Conservation (phyloP, 2,888 invertebrate species). For the Chymomyza fuscimana region DNA sequence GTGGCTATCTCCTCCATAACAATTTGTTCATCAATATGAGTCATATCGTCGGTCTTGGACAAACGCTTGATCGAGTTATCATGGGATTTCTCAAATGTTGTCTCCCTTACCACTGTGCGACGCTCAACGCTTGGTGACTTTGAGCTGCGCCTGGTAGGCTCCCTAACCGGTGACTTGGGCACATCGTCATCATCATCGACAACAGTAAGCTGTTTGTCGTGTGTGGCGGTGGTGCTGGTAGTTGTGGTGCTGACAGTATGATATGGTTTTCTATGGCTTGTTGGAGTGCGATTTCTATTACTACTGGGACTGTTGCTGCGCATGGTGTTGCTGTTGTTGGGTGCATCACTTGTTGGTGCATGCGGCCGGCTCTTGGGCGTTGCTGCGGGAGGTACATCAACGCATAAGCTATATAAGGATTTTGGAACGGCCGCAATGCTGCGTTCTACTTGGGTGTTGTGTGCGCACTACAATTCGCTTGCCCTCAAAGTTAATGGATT, state of each 20-base stretch:
- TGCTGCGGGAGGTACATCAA: constrained; percentile 53
- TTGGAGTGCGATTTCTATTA: constrained; percentile 53
- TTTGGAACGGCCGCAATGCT: constrained; percentile 11
- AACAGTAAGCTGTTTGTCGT: constrained; percentile 1
- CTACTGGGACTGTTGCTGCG: constrained; percentile 31
- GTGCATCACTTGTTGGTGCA: constrained; percentile 33
- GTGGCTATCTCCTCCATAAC: constrained; percentile 43
- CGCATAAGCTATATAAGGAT: constrained; percentile 39
- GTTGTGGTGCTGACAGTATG: constrained; percentile 30
- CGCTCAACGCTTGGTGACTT: constrained; percentile 61
- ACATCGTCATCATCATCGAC: constrained; percentile 16
- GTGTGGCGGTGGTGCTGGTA: constrained; percentile 12
- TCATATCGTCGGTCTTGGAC: constrained; percentile 35
- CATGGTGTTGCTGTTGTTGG: constrained; percentile 45
- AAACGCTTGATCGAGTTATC: constrained; percentile 30
- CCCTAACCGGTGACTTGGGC: constrained; percentile 7
- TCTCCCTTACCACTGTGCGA: constrained; percentile 63
- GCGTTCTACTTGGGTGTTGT: constrained; percentile 30
- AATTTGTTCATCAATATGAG: constrained; percentile 50
- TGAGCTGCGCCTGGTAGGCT: constrained; percentile 50
- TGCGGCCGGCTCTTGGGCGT: constrained; percentile 58
- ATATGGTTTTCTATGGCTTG: constrained; percentile 44
- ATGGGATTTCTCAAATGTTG: constrained; percentile 58
- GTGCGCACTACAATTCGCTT: constrained; percentile 26
- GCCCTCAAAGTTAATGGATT: constrained; percentile 42